Conservation (phyloP, 1,140 invertebrate species). For the Hyphantria cunea region DNA sequence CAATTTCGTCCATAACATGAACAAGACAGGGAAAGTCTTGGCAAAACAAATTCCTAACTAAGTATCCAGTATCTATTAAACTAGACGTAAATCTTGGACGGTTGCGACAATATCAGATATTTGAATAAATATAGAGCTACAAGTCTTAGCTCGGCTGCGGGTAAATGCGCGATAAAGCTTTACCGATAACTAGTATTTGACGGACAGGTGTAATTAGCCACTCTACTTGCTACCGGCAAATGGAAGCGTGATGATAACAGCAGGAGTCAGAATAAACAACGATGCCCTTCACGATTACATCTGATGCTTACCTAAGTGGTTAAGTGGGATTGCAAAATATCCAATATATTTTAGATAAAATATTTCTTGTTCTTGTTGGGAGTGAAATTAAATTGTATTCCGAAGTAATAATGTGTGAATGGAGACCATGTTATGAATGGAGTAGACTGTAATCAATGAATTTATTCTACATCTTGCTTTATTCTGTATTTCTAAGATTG, state of each 20-base stretch:
- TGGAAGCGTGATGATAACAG: slow-evolving; percentile 58
- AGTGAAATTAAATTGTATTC: slow-evolving; percentile 1
- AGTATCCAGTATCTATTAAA: slow-evolving; percentile 29
- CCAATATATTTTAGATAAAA: slow-evolving; percentile 14
- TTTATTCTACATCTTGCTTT: slow-evolving; percentile 2
- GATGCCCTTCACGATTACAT: slow-evolving; percentile 62
- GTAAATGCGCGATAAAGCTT: slow-evolving; percentile 63
- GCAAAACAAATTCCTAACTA: slow-evolving; percentile 20
- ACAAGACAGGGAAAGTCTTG: slow-evolving; percentile 23
- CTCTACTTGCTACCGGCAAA: slow-evolving; percentile 54
- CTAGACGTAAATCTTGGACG: slow-evolving; percentile 23
- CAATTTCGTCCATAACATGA: slow-evolving; percentile 13
- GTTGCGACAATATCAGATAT: slow-evolving; percentile 35
- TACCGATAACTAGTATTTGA: slow-evolving; percentile 62
- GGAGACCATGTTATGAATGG: slow-evolving; percentile 2
- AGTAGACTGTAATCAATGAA: not conserved
- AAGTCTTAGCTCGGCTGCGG: slow-evolving; percentile 26
- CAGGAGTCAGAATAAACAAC: slow-evolving; percentile 52
- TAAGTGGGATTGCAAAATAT: slow-evolving; percentile 52
- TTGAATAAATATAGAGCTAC: slow-evolving; percentile 27
- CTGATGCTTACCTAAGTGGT: slow-evolving; percentile 47
- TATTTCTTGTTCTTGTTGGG: slow-evolving; percentile 1
- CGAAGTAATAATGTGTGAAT: not conserved
- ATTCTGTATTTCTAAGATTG: slow-evolving; percentile 1
- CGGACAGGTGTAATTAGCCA: slow-evolving; percentile 69